These are phyloP conservation scores for Monopis laevigella DNA, from an alignment of 2,888 invertebrate species.

Conservation along the genomic window DNA sequence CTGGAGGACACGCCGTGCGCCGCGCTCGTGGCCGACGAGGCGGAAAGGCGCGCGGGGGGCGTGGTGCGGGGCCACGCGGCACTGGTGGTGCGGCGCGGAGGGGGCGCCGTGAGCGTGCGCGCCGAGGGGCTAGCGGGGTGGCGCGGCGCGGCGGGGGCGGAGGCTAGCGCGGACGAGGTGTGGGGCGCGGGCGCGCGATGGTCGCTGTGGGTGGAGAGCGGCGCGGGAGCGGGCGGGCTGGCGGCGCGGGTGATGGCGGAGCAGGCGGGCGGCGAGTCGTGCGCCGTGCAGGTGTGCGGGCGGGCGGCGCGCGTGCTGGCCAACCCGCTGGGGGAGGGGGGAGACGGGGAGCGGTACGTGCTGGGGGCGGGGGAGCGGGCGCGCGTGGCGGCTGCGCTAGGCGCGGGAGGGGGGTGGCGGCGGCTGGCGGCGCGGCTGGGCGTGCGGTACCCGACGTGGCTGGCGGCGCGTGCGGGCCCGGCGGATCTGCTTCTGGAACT, in stretches of 20 bases:
- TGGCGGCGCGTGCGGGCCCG: constrained; percentile 96
- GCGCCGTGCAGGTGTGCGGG: background rate
- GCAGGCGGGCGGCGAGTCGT: constrained; percentile 2
- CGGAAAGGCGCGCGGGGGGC: background rate
- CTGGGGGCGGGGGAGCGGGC: constrained; percentile 30
- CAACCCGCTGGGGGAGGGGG: background rate
- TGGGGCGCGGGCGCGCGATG: constrained; percentile 57
- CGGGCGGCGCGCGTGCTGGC: background rate
- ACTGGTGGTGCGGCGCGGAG: background rate
- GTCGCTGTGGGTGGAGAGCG: constrained; percentile 70
- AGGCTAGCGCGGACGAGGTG: background rate
- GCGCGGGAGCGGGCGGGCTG: constrained; percentile 70
- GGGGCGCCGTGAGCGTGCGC: background rate
- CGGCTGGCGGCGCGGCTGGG: constrained; percentile 92
- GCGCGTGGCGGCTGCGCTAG: constrained; percentile 90
- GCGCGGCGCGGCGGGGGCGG: constrained; percentile 4
- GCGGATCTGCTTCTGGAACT: constrained; percentile 95
- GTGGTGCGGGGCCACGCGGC: background rate
- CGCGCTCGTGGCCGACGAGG: constrained; percentile 51
- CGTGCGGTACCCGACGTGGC: constrained; percentile 95
- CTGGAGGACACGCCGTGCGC: constrained; percentile 90
- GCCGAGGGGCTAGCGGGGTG: background rate
- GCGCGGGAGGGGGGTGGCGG: constrained; percentile 95
- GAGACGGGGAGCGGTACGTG: background rate
- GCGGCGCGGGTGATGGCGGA: constrained; percentile 55